These are phyloP conservation scores for Cephus pygmeus DNA, from an alignment of 2,888 invertebrate genomes.

Conservation along the genomic window DNA sequence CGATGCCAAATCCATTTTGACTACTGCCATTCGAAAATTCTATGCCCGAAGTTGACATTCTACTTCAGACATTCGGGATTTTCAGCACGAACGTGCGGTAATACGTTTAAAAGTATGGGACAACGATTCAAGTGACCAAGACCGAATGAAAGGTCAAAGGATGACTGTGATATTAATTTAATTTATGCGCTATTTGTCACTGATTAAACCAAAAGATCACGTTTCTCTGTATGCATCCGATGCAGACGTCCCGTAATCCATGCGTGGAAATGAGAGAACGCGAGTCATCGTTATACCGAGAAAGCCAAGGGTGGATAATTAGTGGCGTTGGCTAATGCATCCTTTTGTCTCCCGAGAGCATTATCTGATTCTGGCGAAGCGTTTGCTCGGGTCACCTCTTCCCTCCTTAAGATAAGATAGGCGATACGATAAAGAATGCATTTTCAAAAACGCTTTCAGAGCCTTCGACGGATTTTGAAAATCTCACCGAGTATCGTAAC, in stretches of 20 bases:
- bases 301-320: conserved; percentile 40
- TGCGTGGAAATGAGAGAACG: conserved; percentile 40
- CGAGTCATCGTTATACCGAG: conserved; percentile 17
- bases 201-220: conserved; percentile 35
- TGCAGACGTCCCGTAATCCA: no score
- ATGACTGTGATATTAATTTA: conserved; percentile 26
- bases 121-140: no score
- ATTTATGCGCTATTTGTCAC: conserved; percentile 58
- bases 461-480: no score
- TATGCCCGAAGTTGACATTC: no score
- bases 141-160: no score
- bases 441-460: no score
- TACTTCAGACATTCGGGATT: no score
- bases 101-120: no score
- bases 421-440: conserved; percentile 29
- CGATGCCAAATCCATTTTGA: no score
- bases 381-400: conserved; percentile 5
- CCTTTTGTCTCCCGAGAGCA: conserved; percentile 50
- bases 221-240: conserved; percentile 33
- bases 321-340: conserved; percentile 56
- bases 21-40: no score
- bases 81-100: no score
- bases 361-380: conserved; percentile 47
- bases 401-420: conserved; percentile 11
- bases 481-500: no score